A percentile compares a stretch with the other conserved stretches of the same genome.
phyloP scores from a whole-genome alignment of 2,113 vertebrate species.

The Parus major region DNA sequence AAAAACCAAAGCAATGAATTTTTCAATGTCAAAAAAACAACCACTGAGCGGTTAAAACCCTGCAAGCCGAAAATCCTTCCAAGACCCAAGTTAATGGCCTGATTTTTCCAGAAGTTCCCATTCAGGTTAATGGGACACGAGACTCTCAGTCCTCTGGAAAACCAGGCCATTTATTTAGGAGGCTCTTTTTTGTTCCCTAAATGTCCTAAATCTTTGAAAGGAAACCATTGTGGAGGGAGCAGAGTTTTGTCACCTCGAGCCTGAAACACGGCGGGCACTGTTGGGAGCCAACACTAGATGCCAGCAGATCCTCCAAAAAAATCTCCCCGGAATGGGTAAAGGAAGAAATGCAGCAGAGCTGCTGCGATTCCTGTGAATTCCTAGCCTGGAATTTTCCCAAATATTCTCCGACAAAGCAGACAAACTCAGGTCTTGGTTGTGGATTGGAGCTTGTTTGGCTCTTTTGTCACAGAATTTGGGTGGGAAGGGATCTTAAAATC shows the following conservation, averaged over 20 bases:
- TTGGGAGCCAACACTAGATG: slow-evolving; percentile 21
- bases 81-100: slow-evolving; percentile 2
- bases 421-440: background rate
- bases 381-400: accelerated
- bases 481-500: background rate
- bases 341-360: background rate
- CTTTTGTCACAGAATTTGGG: accelerated
- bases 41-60: background rate
- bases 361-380: background rate
- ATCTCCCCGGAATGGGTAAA: accelerated
- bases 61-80: background rate
- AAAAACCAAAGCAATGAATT: background rate
- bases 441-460: background rate
- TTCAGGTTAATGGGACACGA: slow-evolving; percentile 45
- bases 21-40: background rate
- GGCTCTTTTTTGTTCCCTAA: background rate
- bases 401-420: background rate
- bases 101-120: slow-evolving; percentile 43
- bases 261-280: background rate
- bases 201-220: slow-evolving; percentile 36
- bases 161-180: slow-evolving; percentile 51
- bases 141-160: background rate
- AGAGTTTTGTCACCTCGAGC: accelerated
- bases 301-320: slow-evolving; percentile 1
- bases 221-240: background rate